Percentiles rank a stretch among this genome's conserved stretches.
phyloP scores from a whole-genome alignment of 2,113 vertebrate genomes.

The Triplophysa siluroides region DNA sequence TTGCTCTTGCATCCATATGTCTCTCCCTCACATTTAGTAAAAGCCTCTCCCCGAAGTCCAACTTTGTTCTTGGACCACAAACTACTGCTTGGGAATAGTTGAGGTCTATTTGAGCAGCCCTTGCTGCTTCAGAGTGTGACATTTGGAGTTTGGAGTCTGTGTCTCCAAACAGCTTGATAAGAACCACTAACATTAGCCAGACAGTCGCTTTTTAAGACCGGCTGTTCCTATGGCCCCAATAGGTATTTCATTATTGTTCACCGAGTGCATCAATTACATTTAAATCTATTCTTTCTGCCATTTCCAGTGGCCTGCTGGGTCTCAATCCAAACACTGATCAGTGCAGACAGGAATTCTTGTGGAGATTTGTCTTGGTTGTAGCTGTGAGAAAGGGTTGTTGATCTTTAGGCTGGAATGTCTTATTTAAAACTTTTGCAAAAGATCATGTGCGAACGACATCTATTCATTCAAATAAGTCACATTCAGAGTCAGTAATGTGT shows the following conservation, averaged over 20 bases:
- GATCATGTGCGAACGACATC: background rate
- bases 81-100: slow-evolving; percentile 54
- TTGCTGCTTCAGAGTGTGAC: slow-evolving; percentile 51
- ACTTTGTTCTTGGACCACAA: slow-evolving; percentile 58
- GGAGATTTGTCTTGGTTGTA: background rate
- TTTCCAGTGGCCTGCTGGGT: slow-evolving; percentile 21
- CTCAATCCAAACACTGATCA: slow-evolving; percentile 25
- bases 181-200: slow-evolving; percentile 42
- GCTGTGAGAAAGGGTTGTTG: slow-evolving; percentile 20
- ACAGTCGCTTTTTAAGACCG: slow-evolving; percentile 17
- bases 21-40: slow-evolving; percentile 57
- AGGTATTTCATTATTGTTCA: slow-evolving; percentile 12
- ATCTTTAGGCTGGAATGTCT: slow-evolving; percentile 12
- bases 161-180: slow-evolving; percentile 44
- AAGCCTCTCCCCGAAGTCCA: slow-evolving; percentile 56
- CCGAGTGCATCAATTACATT: slow-evolving; percentile 34
- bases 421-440: background rate
- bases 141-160: slow-evolving; percentile 52
- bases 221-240: background rate
- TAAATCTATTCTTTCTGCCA: slow-evolving; percentile 1
- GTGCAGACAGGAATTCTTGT: slow-evolving; percentile 25
- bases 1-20: slow-evolving; percentile 35
- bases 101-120: slow-evolving; percentile 39
- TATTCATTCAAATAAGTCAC: slow-evolving; percentile 16
- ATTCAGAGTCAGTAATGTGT: slow-evolving; percentile 17